These are phyloP conservation scores for Campopleginae sp. DNA, from an alignment of 2,888 invertebrate species.

Conservation along the genomic window DNA sequence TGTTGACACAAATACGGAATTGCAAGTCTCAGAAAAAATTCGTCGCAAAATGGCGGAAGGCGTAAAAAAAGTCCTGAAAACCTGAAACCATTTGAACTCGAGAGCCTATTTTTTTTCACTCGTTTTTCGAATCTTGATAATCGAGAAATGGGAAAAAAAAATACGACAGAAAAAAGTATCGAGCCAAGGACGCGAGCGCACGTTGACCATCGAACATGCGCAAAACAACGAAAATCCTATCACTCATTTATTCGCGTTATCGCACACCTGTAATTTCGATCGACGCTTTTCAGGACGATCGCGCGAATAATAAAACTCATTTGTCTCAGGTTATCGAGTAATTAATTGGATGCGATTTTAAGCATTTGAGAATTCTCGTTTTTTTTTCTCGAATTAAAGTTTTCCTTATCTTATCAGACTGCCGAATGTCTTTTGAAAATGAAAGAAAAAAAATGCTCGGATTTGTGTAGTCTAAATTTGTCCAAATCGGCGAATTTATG, in stretches of 20 bases:
- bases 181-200: conserved; percentile 23
- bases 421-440: neutral
- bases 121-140: conserved; percentile 6
- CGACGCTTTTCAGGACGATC: conserved; percentile 15
- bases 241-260: conserved; percentile 53
- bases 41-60: neutral
- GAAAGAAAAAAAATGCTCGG: neutral
- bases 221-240: conserved; percentile 40
- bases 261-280: conserved; percentile 47
- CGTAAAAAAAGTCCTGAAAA: neutral
- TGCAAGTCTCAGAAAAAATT: no score
- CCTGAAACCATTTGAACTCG: neutral
- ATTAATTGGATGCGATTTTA: neutral
- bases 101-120: neutral
- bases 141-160: neutral
- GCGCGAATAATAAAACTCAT: conserved; percentile 30
- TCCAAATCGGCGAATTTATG: neutral
- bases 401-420: neutral
- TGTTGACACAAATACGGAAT: neutral
- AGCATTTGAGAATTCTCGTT: conserved; percentile 23
- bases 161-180: conserved; percentile 9
- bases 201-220: conserved; percentile 47
- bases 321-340: neutral
- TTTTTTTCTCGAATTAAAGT: neutral
- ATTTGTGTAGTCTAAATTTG: neutral